These are phyloP conservation scores for Laticauda colubrina DNA, from an alignment of 2,113 vertebrate genomes.

Conservation along the genomic window DNA sequence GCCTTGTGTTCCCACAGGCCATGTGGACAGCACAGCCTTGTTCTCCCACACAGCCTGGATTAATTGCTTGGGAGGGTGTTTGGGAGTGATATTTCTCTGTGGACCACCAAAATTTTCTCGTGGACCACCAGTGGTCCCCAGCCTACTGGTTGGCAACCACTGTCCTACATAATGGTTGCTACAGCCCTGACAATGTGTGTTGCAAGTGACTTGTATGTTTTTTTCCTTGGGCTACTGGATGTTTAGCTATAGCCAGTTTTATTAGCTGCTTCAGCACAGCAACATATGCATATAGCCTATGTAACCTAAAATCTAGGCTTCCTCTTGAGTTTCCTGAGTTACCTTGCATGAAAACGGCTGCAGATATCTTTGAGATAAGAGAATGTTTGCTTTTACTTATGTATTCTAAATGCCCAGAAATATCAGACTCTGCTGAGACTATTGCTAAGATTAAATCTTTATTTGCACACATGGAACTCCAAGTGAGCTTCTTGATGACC, in stretches of 20 bases:
- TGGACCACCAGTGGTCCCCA: too few relatives aligned
- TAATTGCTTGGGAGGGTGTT: too few relatives aligned
- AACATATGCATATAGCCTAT: background rate
- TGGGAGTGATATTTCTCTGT: too few relatives aligned
- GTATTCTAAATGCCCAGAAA: background rate
- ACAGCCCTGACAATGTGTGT: background rate
- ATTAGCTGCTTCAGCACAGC: background rate
- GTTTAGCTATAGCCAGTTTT: background rate
- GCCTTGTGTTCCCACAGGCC: too few relatives aligned
- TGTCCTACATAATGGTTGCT: background rate
- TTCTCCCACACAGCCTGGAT: too few relatives aligned
- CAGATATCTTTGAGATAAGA: background rate
- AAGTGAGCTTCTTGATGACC: background rate
- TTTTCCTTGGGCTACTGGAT: background rate
- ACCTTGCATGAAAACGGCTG: background rate
- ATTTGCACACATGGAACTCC: background rate
- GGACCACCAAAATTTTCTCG: too few relatives aligned
- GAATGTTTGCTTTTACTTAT: background rate
- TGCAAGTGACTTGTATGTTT: background rate
- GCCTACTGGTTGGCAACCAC: too few relatives aligned
- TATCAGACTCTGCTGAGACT: background rate
- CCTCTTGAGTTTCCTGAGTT: background rate
- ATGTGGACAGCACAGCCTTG: too few relatives aligned
- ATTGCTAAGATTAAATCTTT: background rate
- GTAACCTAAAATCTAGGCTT: background rate